Conservation (phyloP, 1,140 invertebrate species). For the Bombus affinis region DNA sequence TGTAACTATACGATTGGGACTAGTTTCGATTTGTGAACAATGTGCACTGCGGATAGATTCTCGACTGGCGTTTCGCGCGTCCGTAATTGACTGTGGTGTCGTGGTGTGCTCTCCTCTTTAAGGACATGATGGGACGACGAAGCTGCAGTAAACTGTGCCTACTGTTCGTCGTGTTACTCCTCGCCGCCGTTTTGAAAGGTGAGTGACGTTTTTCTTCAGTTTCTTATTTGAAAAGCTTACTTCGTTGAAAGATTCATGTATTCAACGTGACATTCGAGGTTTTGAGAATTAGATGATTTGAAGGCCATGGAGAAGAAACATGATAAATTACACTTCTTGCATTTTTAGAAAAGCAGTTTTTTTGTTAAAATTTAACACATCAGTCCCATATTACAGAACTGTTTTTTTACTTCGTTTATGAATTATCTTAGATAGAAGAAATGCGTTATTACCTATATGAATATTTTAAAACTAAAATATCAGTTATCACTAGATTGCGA, state of each 20-base stretch:
- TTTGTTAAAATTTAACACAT: too few relatives aligned
- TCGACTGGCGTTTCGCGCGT: slow-evolving; percentile 35
- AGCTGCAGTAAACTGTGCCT: slow-evolving; percentile 28
- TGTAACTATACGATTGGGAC: neutral
- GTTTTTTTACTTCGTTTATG: too few relatives aligned
- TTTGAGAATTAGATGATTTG: neutral
- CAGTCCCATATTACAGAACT: too few relatives aligned
- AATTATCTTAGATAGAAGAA: too few relatives aligned
- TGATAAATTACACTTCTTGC: neutral
- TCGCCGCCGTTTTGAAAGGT: slow-evolving; percentile 55
- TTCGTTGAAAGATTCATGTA: neutral
- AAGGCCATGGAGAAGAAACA: neutral
- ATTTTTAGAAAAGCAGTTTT: too few relatives aligned
- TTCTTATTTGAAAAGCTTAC: neutral
- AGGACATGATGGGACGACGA: slow-evolving; percentile 52
- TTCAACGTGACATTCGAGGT: neutral
- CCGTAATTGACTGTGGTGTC: slow-evolving; percentile 52
- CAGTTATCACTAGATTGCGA: too few relatives aligned
- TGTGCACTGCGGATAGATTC: slow-evolving; percentile 36
- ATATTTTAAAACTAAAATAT: neutral
- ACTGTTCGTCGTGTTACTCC: slow-evolving; percentile 41
- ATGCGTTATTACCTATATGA: neutral
- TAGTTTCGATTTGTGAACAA: slow-evolving; percentile 30
- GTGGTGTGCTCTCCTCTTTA: slow-evolving; percentile 20
- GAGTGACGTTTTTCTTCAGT: neutral